Evolutionary conservation across 2,888 invertebrate genomes (phyloP), one percentile per base, ranked within the genome.

Genomic region (Stegophylla sp.): DNA sequence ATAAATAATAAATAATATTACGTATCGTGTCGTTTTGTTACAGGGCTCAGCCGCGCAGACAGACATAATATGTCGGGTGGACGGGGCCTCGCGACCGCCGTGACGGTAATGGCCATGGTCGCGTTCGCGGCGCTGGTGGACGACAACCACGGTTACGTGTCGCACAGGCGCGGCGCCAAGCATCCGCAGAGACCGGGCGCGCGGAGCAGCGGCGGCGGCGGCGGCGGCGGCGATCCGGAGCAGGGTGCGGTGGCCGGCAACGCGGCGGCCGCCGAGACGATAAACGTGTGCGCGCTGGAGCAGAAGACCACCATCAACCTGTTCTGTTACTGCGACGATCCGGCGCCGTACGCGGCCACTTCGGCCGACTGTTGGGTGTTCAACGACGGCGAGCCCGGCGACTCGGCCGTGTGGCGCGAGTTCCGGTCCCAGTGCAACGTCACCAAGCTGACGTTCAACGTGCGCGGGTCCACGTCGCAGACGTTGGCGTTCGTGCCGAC

Each of bases 311-410:
- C 84, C 48, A 83, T 85, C 43, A 85, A 85, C 82, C 88, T 92
- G 82, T 91, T 90, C 84, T 93, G 93, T 86, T 90, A 91, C 86
- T 93, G 93, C 85, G 89, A 91, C 84, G 89, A 89, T 77, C 88
- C 88, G 67, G 88, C 88, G 81, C 87, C 88, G 82, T 85, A 86
- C 53, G 88, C 90, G 85, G 92, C 92, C 28, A 91, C 91, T 63
- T 91, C 91, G 84, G 92, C 92, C 67, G 92, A 92, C 86, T 95
- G 94, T 86, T 91, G 92, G 90, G 90, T 94, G 66, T 92, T 93
- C 87, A 91, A 90, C 84, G 89, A 89, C 59, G 91, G 91, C 63
- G 89, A 92, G 85, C 89, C 90, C 10, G 89, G 89, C 82, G 91
- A 92, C 84, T 91, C 93, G 86, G 89, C 90, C 83, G 89, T 92